A percentile compares a stretch with the other conserved stretches of the same genome.
phyloP scores from a whole-genome alignment of 2,797 vertebrate species.

The Gymnopithys bicolor region DNA sequence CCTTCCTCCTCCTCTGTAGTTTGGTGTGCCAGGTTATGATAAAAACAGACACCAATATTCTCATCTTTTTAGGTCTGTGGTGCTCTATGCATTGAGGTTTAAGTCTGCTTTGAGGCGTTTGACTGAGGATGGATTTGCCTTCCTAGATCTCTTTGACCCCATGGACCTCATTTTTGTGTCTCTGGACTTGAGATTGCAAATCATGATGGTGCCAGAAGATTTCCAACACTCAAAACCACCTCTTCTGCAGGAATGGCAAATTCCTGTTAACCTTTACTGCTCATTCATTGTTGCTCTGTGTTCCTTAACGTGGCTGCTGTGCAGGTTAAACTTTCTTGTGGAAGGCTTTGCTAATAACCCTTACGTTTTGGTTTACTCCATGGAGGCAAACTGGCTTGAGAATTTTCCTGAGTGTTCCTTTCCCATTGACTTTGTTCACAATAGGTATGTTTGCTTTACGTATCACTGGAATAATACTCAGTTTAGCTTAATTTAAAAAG shows the following conservation, averaged over 20 bases:
- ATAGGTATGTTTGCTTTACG: not conserved
- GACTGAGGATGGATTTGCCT: not conserved
- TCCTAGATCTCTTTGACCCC: not conserved
- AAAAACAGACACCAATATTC: not conserved
- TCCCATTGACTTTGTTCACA: not conserved
- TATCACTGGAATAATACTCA: not conserved
- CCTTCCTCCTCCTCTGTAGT: not conserved
- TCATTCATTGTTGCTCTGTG: fast-evolving
- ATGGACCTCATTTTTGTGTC: not conserved
- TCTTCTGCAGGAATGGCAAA: not conserved
- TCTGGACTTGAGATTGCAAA: not conserved
- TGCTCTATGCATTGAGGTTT: not conserved
- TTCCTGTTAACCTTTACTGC: not conserved
- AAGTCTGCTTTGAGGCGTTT: not conserved
- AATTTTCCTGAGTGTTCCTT: not conserved
- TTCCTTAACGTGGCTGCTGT: not conserved
- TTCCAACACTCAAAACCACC: fast-evolving
- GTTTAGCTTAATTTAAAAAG: not conserved
- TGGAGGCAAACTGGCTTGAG: not conserved
- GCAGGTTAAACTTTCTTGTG: not conserved
- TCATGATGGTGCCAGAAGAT: not conserved
- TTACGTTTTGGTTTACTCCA: not conserved
- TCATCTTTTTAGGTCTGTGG: no score
- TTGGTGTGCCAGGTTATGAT: not conserved
- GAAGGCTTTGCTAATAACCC: not conserved